Evolutionary conservation across 2,888 invertebrate species (phyloP), one percentile per base, ranked within the genome.

Genomic region (Eurytoma californica): DNA sequence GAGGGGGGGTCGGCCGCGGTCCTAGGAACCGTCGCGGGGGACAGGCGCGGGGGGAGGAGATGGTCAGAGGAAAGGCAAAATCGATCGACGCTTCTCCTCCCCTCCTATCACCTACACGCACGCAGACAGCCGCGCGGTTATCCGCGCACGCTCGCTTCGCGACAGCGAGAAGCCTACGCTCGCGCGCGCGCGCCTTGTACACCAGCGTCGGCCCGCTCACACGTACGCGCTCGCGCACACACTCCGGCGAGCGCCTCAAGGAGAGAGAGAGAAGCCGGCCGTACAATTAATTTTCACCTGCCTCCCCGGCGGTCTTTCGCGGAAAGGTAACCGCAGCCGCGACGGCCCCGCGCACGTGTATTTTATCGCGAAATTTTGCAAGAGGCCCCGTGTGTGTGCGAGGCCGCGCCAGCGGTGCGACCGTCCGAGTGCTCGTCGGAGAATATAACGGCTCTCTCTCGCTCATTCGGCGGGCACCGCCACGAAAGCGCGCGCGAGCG

Each of bases 251-350:
- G 53, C 14, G 16, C 49, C 47, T 28, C 58, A 49, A 74, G 57
- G 30, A 65, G 53, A 30, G n/a, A 30, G 65, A 53, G 20, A 67
- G 66, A 55, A 53, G 68, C 68, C 53, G 9, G 30, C 57, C 47
- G 60, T 60, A 58, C 66, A 67, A 77, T 77, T 77, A 77, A 72
- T 77, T 72, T 77, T 72, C 77, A 77, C 77, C 77, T 77, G 77
- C 60, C 66, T 39, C 28, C 65, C n/a, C 60, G 14, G 24, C 69
- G 63, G 55, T 53, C 76, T 53, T 75, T 75, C 68, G 75, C 61
- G n/a, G 68, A 69, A 70, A 69, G 76, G 76, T 70, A 67, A 74
- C 67, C 74, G 67, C 74, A 74, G 51, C 72, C 39, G 18, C 66
- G 24, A 16, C 28, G 30, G 24, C 47, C 28, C 53, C 53, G 5